Evolutionary conservation across 2,888 invertebrate species (phyloP).

Genomic region (Pachydiplax longipennis): DNA sequence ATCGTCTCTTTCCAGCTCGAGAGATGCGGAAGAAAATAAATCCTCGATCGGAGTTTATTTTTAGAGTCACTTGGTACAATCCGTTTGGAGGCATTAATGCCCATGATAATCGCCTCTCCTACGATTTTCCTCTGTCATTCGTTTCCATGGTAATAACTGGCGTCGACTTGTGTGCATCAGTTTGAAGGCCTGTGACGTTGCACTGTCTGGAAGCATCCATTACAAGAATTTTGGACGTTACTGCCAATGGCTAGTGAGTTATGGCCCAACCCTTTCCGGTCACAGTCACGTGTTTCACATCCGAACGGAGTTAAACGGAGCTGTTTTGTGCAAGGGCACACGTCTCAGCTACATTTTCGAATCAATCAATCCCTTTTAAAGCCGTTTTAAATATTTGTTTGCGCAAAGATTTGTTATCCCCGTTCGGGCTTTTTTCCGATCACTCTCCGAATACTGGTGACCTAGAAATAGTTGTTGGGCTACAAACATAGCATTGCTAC

Average conservation of each 20-base stretch:
- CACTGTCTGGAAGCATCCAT: conserved; percentile 37
- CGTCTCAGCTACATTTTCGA: conserved; percentile 20
- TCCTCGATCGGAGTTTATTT: too few species aligned
- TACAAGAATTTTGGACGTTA: conserved; percentile 32
- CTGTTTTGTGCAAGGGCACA: conserved; percentile 35
- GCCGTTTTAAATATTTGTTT: conserved; percentile 11
- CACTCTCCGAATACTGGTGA: background rate
- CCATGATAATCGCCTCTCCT: background rate
- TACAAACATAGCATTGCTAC: background rate
- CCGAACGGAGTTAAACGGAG: background rate
- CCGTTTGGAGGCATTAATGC: background rate
- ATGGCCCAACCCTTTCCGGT: conserved; percentile 22
- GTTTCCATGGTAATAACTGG: background rate
- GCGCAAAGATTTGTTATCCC: background rate
- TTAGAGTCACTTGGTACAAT: background rate
- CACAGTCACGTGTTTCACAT: background rate
- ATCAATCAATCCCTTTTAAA: conserved; percentile 22
- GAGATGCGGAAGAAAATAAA: too few species aligned
- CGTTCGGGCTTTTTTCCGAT: background rate
- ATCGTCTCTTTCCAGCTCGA: too few species aligned
- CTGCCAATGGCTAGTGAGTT: conserved; percentile 35
- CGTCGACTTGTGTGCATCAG: background rate
- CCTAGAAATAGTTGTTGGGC: background rate
- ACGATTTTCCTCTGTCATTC: background rate
- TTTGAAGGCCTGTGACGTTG: conserved; percentile 3